Percentiles rank a stretch among this genome's conserved stretches.
These are phyloP conservation scores for Anthopleura xanthogrammica DNA, from an alignment of 92 coral and sea anemone genomes.

Conservation along the genomic window DNA sequence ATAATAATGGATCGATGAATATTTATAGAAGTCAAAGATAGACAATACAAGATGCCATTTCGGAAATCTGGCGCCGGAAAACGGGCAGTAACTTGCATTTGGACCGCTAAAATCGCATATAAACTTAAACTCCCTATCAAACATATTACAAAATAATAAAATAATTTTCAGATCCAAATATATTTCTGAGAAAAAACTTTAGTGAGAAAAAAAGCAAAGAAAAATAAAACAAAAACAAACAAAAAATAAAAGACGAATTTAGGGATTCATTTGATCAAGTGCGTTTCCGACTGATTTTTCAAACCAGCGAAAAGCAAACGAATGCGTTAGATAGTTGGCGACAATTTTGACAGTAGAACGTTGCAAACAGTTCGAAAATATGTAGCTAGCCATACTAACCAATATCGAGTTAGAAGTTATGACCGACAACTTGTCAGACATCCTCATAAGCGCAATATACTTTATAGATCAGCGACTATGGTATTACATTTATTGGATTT, in stretches of 20 bases:
- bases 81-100: not conserved
- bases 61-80: not conserved
- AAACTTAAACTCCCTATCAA: not conserved
- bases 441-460: not conserved
- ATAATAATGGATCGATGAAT: constrained; percentile 21
- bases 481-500: not conserved
- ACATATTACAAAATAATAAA: not conserved
- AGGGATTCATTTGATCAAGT: too few species aligned
- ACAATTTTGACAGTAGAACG: not conserved
- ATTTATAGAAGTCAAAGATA: not conserved
- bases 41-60: not conserved
- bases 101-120: not conserved
- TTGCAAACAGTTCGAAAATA: not conserved
- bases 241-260: too few species aligned
- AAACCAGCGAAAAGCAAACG: not conserved
- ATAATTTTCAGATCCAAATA: too few species aligned
- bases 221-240: too few species aligned
- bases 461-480: not conserved
- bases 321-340: not conserved
- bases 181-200: too few species aligned
- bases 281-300: too few species aligned
- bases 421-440: not conserved
- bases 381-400: not conserved
- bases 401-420: not conserved
- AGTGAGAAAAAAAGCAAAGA: too few species aligned